phyloP scores from a whole-genome alignment of 2,113 vertebrate species.

The Charina bottae region DNA sequence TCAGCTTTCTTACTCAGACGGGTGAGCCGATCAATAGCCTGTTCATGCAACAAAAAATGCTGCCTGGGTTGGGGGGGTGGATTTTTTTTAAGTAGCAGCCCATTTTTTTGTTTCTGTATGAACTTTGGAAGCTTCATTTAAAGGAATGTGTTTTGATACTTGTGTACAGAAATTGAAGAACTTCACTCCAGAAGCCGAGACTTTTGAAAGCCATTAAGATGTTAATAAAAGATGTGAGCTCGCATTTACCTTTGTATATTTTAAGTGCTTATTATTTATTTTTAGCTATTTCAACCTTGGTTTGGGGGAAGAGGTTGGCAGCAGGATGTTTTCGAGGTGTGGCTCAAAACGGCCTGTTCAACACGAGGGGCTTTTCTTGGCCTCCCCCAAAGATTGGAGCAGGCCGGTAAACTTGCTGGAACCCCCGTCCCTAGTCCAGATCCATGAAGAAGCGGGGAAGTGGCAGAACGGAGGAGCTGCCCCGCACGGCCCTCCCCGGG shows the following conservation, averaged over 20 bases:
- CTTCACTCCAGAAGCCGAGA: slow-evolving; percentile 42
- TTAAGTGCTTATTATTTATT: not conserved
- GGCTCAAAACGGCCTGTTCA: not conserved
- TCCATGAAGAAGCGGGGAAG: no score
- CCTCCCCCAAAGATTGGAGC: not conserved
- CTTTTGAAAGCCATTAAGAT: slow-evolving; percentile 41
- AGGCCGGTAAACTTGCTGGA: not conserved
- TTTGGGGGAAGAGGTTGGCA: not conserved
- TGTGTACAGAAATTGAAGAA: slow-evolving; percentile 46
- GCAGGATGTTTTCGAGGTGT: not conserved
- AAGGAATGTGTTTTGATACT: slow-evolving; percentile 47
- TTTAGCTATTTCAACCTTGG: not conserved
- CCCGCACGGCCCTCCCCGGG: no score
- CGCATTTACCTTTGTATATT: slow-evolving; percentile 4
- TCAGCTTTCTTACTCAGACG: not conserved
- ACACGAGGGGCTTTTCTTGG: not conserved
- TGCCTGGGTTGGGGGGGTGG: not conserved
- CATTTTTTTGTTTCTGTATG: slow-evolving; percentile 9
- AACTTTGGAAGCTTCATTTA: slow-evolving; percentile 33
- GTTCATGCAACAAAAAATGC: not conserved
- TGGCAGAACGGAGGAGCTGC: no score
- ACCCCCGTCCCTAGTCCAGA: no score
- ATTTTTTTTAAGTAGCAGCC: not conserved
- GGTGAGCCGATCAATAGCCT: not conserved
- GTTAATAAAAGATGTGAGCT: slow-evolving; percentile 51